Conservation (phyloP, 2,888 invertebrate genomes). For the Hirtodrosophila confusa region DNA sequence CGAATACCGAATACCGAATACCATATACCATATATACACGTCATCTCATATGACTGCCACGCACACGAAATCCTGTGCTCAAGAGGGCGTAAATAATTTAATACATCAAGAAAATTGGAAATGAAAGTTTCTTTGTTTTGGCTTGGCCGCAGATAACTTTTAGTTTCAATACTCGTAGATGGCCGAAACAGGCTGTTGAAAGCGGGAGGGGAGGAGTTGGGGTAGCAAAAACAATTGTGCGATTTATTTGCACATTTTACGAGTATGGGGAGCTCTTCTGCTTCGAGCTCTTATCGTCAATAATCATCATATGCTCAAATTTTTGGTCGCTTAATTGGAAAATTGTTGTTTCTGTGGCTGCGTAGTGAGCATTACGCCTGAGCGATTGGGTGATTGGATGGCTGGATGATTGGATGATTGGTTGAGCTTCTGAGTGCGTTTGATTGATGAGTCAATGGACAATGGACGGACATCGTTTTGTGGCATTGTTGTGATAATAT, state of each 20-base stretch:
- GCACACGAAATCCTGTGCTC: constrained; percentile 73
- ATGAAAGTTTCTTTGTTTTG: constrained; percentile 81
- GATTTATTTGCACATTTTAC: constrained; percentile 79
- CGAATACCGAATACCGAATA: constrained; percentile 3
- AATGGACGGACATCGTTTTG: constrained; percentile 62
- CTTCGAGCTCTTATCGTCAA: constrained; percentile 68
- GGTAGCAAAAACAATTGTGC: constrained; percentile 60
- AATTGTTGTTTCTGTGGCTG: constrained; percentile 81
- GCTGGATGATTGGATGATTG: constrained; percentile 68
- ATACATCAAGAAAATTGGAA: constrained; percentile 82
- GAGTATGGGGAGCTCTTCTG: constrained; percentile 33
- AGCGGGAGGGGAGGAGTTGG: background rate
- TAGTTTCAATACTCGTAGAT: constrained; percentile 67
- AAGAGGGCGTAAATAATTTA: constrained; percentile 83
- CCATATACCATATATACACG: constrained; percentile 21
- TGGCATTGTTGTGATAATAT: constrained; percentile 79
- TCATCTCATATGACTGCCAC: constrained; percentile 37
- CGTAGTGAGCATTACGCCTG: constrained; percentile 64
- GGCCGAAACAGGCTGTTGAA: background rate
- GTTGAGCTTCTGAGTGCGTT: constrained; percentile 61
- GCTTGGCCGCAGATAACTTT: constrained; percentile 75
- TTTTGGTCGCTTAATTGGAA: constrained; percentile 83
- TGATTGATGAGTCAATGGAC: constrained; percentile 68
- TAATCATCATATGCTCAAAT: constrained; percentile 82
- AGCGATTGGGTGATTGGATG: constrained; percentile 65